Base-by-base conservation (phyloP, 2,888 invertebrate genomes). In the Notodromas monacha region DNA sequence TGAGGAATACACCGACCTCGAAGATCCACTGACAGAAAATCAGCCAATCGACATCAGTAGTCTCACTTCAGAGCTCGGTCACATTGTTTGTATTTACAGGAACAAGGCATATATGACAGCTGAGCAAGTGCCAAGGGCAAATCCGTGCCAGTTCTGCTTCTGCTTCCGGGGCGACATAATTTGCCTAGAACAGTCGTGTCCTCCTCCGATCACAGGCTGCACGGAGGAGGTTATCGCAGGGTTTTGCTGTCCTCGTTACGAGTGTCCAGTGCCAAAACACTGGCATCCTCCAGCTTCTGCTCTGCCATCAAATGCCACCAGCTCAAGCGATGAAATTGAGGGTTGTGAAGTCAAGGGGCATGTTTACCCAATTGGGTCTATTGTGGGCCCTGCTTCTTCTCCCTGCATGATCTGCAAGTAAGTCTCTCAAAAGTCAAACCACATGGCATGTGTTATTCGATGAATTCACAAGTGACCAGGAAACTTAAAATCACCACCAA, bases 81-180 rank as follows among this genome's bases (percentile, higher is more conserved):
- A 76, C 11, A 77, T 77, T 39, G 79, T 77, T 30, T 81, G 81
- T 43, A 60, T 79, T 41, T 81, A 77, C 42, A 74, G 76, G 34
- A 77, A 79, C 41, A 76, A 76, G 52, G 66, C 79, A 29, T 81
- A 76, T 48, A 74, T 79, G 26, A 79, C 79, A 2, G 81, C 81
- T 2, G 79, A 81, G 52, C 81, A 84, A 54, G 79, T 84, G 43
- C 79, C 79, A 26, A 59, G 81, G 40, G 76, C 77, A 41, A 77
- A 84, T 54, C 77, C 81, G 14, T 84, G 81, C 48, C 79, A 81
- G 47, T 84, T 81, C 57, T 84, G 81, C 52, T 81, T 84, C 65
- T 84, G 81, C 57, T 84, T 81, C 58, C 63, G 81, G 49, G 76
- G 79, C 47, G 79, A 81, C 45, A 81, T 84, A 41, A 81, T 84